Evolutionary conservation across 2,797 vertebrate genomes (phyloP).

Genomic region (Gadopsis marmoratus): DNA sequence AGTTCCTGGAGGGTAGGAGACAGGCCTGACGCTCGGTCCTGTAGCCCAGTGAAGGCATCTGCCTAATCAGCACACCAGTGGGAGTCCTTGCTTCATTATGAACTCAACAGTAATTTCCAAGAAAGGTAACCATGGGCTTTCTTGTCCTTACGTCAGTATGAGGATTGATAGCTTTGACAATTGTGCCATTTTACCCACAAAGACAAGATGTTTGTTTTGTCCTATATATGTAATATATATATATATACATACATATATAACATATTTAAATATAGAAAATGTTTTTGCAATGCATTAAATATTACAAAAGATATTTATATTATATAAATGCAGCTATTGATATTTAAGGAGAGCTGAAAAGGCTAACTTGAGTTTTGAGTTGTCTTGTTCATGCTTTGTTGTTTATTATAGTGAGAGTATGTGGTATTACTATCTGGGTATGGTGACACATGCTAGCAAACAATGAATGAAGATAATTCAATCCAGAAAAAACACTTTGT

Average conservation of each 20-base stretch:
- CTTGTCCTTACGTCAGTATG: constrained; percentile 69
- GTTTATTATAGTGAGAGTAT: neutral
- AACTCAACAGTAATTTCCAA: constrained; percentile 70
- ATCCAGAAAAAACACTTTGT: too few species aligned
- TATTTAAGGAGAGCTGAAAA: neutral
- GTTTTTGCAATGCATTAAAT: too few species aligned
- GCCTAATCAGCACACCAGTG: constrained; percentile 79
- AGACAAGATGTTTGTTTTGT: constrained; percentile 36
- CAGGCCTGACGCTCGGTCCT: constrained; percentile 58
- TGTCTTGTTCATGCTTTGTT: neutral
- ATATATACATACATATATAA: neutral
- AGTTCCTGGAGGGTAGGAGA: constrained; percentile 68
- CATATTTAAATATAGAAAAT: neutral
- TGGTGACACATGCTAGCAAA: neutral
- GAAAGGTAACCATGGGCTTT: constrained; percentile 75
- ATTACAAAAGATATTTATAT: too few species aligned
- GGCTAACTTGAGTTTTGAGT: neutral
- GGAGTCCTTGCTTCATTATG: constrained; percentile 77
- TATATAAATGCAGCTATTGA: too few species aligned
- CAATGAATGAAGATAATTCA: neutral
- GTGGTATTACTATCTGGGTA: neutral
- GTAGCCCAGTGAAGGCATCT: constrained; percentile 74
- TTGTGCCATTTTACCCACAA: constrained; percentile 64
- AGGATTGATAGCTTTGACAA: constrained; percentile 59
- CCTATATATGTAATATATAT: neutral